phyloP scores from a whole-genome alignment of 2,797 vertebrate genomes.

The Podargus strigoides region DNA sequence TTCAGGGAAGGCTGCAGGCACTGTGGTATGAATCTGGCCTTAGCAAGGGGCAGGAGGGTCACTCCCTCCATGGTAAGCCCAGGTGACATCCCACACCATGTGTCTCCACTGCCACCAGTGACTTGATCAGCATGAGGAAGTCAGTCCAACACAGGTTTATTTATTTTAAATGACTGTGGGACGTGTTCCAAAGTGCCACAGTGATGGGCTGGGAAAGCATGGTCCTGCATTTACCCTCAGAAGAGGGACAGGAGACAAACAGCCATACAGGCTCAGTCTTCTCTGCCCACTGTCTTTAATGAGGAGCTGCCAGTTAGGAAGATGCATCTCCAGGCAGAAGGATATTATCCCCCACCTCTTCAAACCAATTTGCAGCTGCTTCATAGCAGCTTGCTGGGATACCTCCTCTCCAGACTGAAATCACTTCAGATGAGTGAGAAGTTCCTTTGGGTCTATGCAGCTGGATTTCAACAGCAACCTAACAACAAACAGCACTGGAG shows the following conservation, averaged over 20 bases:
- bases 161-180: neutral
- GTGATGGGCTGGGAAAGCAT: neutral
- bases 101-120: neutral
- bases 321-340: neutral
- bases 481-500: neutral
- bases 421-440: neutral
- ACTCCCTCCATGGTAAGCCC: neutral
- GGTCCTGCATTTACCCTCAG: neutral
- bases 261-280: neutral
- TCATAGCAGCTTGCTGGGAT: neutral
- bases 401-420: neutral
- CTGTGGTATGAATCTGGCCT: neutral
- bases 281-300: neutral
- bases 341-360: neutral
- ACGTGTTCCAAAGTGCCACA: neutral
- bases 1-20: neutral
- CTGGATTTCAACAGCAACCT: neutral
- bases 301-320: neutral
- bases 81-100: neutral
- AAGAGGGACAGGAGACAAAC: neutral
- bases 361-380: neutral
- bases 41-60: neutral
- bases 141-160: neutral
- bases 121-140: neutral
- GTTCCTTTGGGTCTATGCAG: neutral